Base-by-base conservation (phyloP, 2,113 vertebrate genomes). In the Himantopus leucocephalus region DNA sequence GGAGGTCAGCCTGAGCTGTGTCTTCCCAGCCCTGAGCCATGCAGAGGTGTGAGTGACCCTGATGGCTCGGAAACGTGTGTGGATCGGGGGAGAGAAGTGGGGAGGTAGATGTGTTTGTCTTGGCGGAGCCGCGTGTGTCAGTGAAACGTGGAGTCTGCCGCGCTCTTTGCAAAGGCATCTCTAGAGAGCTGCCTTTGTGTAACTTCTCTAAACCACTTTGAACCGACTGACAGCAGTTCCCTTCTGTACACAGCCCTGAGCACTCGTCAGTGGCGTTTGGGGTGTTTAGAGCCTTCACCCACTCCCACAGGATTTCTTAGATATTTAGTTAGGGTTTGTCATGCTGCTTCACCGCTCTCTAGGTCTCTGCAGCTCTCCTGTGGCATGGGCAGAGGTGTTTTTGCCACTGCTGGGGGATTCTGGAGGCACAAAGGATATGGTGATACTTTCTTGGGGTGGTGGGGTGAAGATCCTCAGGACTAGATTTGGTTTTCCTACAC, bases 221-320 rank as follows among this genome's bases (percentile, higher is more conserved):
- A 56, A 12, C 32, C 0, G 3, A 16, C 30, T 50, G 10, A 24
- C 30, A 63, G 66, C 2, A 1, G 14, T 35, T 68, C 12, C 43
- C 19, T 35, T 39, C 79, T 16, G 14, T 30, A 27, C 8, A 0
- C 37, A 35, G 27, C 39, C 58, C 73, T 6, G 23, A 37, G 18
- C 23, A 53, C 8, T 10, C 1, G 0, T 39, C 29, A 17, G 47
- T 18, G 13, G 21, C 0, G 0, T 63, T 52, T 0, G 12, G 41
- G 34, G 22, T 29, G n/a, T 67, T 43, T 19, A 56, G 48, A 63
- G 20, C 37, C 48, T 64, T 52, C 59, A 14, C 34, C 10, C 16
- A 0, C 34, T 26, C 60, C 56, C 8, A 19, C 7, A 4, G 35
- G 71, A 24, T 52, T 67, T 39, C 26, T 67, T 41, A 21, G 43